Evolutionary conservation across 2,888 invertebrate species (phyloP).

Genomic region (Rhagonycha lutea): DNA sequence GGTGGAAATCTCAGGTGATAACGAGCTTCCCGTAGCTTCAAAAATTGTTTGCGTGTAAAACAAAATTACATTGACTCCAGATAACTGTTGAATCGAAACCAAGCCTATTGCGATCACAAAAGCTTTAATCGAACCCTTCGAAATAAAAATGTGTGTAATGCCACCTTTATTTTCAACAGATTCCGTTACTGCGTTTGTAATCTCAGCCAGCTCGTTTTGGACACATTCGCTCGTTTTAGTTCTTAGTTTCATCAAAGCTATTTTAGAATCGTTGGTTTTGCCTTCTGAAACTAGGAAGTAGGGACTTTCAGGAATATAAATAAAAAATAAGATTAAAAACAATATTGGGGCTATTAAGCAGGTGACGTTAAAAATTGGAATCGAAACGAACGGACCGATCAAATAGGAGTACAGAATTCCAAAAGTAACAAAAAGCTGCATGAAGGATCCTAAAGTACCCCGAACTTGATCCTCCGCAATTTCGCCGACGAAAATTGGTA

Average conservation of each 20-base stretch:
- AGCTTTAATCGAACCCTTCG: constrained; percentile 74
- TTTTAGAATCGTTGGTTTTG: constrained; percentile 63
- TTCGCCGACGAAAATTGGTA: constrained; percentile 88
- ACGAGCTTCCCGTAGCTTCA: constrained; percentile 64
- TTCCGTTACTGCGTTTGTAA: constrained; percentile 51
- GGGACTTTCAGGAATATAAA: constrained; percentile 83
- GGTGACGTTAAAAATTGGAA: constrained; percentile 66
- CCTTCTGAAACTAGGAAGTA: constrained; percentile 67
- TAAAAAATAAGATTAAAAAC: constrained; percentile 63
- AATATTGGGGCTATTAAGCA: constrained; percentile 61
- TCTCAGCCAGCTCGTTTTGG: constrained; percentile 62
- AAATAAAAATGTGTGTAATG: constrained; percentile 53
- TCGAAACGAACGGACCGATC: constrained; percentile 73
- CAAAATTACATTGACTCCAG: constrained; percentile 80
- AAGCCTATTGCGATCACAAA: constrained; percentile 74
- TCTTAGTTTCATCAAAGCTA: constrained; percentile 68
- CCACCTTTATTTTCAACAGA: constrained; percentile 53
- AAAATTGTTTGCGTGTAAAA: constrained; percentile 80
- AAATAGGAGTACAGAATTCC: constrained; percentile 73
- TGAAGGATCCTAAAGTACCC: constrained; percentile 80
- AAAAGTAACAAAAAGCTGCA: constrained; percentile 72
- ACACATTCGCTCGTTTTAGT: constrained; percentile 63
- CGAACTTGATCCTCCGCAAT: constrained; percentile 79
- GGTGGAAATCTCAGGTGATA: constrained; percentile 67
- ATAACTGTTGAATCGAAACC: constrained; percentile 82